Evolutionary conservation across 1,140 invertebrate genomes (phyloP).

Genomic region (Ostrea edulis): DNA sequence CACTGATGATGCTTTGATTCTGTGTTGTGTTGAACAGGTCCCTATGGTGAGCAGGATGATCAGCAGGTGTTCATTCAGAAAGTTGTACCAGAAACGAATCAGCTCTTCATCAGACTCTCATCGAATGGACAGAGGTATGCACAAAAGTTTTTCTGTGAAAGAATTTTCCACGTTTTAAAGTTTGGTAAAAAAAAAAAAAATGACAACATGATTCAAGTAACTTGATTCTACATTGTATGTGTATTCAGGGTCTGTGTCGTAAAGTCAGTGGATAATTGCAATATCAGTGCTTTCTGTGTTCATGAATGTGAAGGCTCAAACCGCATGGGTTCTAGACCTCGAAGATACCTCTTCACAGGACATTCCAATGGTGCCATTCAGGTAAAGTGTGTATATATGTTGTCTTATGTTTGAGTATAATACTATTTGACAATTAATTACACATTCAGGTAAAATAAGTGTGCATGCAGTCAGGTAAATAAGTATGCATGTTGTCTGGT

Average conservation of each 20-base stretch:
- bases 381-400: constrained; percentile 65
- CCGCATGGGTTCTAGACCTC: constrained; percentile 93
- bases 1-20: not conserved
- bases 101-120: constrained; percentile 94
- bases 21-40: constrained; percentile 82
- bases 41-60: constrained; percentile 98
- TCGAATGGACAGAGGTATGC: constrained; percentile 94
- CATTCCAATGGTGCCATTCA: constrained; percentile 96
- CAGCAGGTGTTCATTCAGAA: constrained; percentile 99
- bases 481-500: too few species aligned
- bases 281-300: constrained; percentile 96
- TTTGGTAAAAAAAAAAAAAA: too few species aligned
- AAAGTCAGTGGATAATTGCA: constrained; percentile 95
- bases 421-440: too few species aligned
- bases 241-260: constrained; percentile 93
- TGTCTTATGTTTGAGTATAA: not conserved
- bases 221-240: not conserved
- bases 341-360: constrained; percentile 95
- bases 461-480: too few species aligned
- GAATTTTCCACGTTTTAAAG: not conserved
- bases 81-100: constrained; percentile 97
- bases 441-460: too few species aligned
- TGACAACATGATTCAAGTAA: too few species aligned
- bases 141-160: not conserved
- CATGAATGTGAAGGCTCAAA: constrained; percentile 97